Conservation (phyloP, 2,113 vertebrate species). For the Scolopax mira region DNA sequence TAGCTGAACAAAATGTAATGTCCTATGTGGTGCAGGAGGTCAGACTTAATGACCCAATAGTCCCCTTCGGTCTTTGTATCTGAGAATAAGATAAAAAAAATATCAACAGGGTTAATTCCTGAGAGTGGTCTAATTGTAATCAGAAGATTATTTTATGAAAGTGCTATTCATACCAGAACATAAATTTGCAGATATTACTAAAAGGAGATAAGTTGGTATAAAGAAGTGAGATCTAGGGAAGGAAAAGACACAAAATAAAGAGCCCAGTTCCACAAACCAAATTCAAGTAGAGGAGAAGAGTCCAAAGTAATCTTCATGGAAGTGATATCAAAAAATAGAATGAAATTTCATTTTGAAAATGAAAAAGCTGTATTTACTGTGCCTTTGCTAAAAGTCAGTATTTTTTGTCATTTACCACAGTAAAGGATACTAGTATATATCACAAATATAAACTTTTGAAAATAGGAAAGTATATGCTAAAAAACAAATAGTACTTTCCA, state of each 20-base stretch:
- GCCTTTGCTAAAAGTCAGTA: neutral
- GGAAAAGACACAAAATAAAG: neutral
- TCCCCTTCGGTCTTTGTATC: neutral
- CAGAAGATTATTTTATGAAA: neutral
- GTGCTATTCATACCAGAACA: neutral
- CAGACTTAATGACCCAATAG: neutral
- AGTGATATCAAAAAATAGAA: neutral
- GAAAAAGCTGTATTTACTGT: neutral
- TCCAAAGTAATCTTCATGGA: neutral
- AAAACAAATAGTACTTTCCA: neutral
- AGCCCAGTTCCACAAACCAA: neutral
- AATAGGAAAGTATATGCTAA: neutral
- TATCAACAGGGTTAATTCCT: neutral
- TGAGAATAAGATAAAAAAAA: neutral
- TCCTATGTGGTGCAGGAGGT: neutral
- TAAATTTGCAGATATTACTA: neutral
- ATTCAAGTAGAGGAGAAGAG: neutral
- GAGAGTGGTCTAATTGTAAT: neutral
- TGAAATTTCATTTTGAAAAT: neutral
- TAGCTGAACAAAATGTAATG: neutral
- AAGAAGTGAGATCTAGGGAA: neutral
- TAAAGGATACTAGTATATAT: neutral
- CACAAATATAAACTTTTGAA: neutral
- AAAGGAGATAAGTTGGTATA: neutral
- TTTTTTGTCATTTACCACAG: neutral